Evolutionary conservation across 30 jellyfish, hydroid and myxozoan species (phyloP).

Genomic region (Pelagia noctiluca): DNA sequence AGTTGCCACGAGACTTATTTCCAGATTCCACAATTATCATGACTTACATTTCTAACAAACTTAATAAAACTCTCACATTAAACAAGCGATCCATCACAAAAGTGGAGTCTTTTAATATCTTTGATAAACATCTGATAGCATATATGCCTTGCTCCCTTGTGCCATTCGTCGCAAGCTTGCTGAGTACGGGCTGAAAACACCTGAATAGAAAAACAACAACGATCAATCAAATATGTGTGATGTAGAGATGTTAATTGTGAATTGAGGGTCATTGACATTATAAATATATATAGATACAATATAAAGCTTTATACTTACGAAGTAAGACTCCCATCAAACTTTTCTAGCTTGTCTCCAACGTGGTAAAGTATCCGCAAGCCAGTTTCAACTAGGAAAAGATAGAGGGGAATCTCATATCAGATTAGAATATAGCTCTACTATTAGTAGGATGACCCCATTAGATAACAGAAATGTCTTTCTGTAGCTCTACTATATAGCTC

Average conservation of each 20-base stretch:
- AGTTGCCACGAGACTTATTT: too few species aligned
- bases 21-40: too few species aligned
- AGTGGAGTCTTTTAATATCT: slow-evolving; percentile 74
- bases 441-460: too few species aligned
- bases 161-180: slow-evolving; percentile 79
- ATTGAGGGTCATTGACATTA: too few species aligned
- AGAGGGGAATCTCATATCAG: too few species aligned
- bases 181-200: slow-evolving; percentile 87
- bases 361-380: slow-evolving; percentile 61
- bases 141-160: slow-evolving; percentile 70
- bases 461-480: too few species aligned
- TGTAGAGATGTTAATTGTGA: too few species aligned
- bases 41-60: neutral
- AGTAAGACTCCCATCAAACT: slow-evolving; percentile 80
- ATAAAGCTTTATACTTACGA: too few species aligned
- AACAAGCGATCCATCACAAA: slow-evolving; percentile 78
- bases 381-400: slow-evolving; percentile 72
- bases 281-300: too few species aligned
- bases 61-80: slow-evolving; percentile 66
- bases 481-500: too few species aligned
- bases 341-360: slow-evolving; percentile 80
- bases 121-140: slow-evolving; percentile 82
- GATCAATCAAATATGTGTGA: too few species aligned
- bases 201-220: slow-evolving; percentile 46
- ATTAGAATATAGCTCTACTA: too few species aligned